Percentiles rank a stretch among this genome's conserved stretches.
Evolutionary conservation across 2,888 invertebrate genomes (phyloP).

Genomic region (Eueremaeus valkanovi): DNA sequence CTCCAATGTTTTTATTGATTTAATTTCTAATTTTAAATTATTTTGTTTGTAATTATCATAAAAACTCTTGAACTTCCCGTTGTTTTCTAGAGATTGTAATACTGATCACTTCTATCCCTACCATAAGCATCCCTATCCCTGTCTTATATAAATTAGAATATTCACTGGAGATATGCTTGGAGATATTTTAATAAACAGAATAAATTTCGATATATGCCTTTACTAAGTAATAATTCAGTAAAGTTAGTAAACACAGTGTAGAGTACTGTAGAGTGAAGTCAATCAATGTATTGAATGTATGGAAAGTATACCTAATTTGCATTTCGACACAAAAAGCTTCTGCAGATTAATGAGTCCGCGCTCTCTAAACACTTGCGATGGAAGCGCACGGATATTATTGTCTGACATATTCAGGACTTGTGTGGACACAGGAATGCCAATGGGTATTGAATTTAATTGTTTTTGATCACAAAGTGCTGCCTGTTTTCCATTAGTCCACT

Average conservation of each 20-base stretch:
- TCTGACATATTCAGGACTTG: constrained; percentile 85
- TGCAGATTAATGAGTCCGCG: constrained; percentile 79
- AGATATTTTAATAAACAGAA: constrained; percentile 55
- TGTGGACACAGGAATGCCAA: constrained; percentile 73
- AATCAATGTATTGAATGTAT: too few species aligned
- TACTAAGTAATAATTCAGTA: too few species aligned
- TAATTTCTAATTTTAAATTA: too few species aligned
- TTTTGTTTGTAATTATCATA: too few species aligned
- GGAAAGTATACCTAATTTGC: constrained; percentile 72
- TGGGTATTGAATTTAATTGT: constrained; percentile 72
- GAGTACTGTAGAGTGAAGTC: constrained; percentile 55
- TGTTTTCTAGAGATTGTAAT: too few species aligned
- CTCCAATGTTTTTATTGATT: too few species aligned
- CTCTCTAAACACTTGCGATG: constrained; percentile 73
- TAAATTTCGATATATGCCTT: too few species aligned
- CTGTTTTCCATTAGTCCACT: constrained; percentile 83
- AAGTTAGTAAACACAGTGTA: too few species aligned
- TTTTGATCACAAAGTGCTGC: constrained; percentile 82
- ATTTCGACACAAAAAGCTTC: constrained; percentile 74
- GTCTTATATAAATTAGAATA: too few species aligned
- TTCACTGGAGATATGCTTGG: background rate
- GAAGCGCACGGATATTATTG: constrained; percentile 76
- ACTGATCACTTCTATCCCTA: too few species aligned
- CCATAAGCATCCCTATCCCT: too few species aligned
- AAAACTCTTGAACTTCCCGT: too few species aligned